These are phyloP conservation scores for Anarrhichthys ocellatus DNA, from an alignment of 2,113 vertebrate species.

Conservation along the genomic window DNA sequence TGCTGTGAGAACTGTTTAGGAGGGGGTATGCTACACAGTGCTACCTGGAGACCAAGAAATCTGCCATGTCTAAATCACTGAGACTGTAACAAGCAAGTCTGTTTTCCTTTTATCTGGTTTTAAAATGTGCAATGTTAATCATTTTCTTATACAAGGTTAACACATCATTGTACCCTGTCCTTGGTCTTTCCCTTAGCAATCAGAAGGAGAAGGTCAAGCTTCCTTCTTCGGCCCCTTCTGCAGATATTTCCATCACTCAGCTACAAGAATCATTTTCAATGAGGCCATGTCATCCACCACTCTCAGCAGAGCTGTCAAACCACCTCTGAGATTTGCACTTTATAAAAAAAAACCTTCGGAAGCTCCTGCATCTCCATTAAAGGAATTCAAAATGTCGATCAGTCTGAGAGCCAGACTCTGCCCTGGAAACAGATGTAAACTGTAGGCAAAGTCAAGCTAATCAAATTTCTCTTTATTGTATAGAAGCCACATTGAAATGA, in stretches of 20 bases:
- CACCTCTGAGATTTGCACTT: slow-evolving; percentile 47
- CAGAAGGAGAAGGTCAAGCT: slow-evolving; percentile 30
- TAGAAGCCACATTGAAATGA: not conserved
- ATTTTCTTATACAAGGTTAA: slow-evolving; percentile 25
- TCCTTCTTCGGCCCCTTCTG: slow-evolving; percentile 21
- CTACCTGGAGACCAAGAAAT: not conserved
- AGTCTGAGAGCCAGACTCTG: slow-evolving; percentile 2
- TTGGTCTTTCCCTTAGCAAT: slow-evolving; percentile 17
- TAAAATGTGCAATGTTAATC: slow-evolving; percentile 2
- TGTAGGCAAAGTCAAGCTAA: not conserved
- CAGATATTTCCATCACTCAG: slow-evolving; percentile 41
- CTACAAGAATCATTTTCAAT: slow-evolving; percentile 35
- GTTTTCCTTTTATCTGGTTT: not conserved
- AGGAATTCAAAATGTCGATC: slow-evolving; percentile 35
- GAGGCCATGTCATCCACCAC: slow-evolving; percentile 39
- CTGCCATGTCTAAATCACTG: not conserved
- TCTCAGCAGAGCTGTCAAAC: slow-evolving; percentile 47
- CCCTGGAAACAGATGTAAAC: slow-evolving; percentile 5
- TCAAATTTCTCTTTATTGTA: not conserved
- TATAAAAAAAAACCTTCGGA: slow-evolving; percentile 12
- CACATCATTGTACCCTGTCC: slow-evolving; percentile 1
- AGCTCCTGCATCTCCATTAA: slow-evolving; percentile 4
- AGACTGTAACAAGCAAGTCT: slow-evolving; percentile 1
- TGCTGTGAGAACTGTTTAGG: not conserved
- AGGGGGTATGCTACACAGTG: not conserved